phyloP scores from a whole-genome alignment of 2,888 invertebrate genomes.

The Halictus ligatus region DNA sequence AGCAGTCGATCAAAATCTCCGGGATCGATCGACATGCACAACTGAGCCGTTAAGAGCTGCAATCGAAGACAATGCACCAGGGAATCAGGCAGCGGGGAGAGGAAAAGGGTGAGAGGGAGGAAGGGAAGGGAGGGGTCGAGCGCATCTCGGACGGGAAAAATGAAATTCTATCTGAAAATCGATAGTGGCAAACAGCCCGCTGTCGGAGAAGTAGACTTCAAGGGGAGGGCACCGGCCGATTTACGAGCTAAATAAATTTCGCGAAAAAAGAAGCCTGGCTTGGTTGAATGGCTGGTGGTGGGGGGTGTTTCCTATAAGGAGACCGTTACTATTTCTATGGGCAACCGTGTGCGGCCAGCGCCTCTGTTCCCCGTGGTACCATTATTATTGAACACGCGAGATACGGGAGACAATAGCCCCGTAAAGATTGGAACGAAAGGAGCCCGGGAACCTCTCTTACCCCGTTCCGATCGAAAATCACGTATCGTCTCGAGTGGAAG shows the following conservation, averaged over 20 bases:
- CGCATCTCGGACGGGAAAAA: slow-evolving; percentile 10
- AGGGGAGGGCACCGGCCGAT: slow-evolving; percentile 51
- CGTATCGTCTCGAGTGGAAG: slow-evolving; percentile 27
- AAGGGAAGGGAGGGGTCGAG: neutral
- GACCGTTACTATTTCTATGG: slow-evolving; percentile 50
- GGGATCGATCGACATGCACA: slow-evolving; percentile 13
- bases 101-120: neutral
- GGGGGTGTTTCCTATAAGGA: neutral
- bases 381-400: slow-evolving; percentile 66
- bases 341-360: slow-evolving; percentile 22
- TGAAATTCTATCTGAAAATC: slow-evolving; percentile 41
- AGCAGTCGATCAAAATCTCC: neutral
- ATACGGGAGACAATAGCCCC: slow-evolving; percentile 57
- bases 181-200: slow-evolving; percentile 1
- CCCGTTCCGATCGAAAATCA: slow-evolving; percentile 28
- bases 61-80: slow-evolving; percentile 26
- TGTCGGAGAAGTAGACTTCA: slow-evolving; percentile 51
- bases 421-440: slow-evolving; percentile 56
- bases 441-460: slow-evolving; percentile 28
- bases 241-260: slow-evolving; percentile 71
- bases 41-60: slow-evolving; percentile 22
- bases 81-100: neutral
- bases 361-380: slow-evolving; percentile 54
- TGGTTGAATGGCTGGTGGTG: neutral
- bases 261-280: slow-evolving; percentile 43